Conservation (phyloP, 2,888 invertebrate species). For the Smittia sp. region DNA sequence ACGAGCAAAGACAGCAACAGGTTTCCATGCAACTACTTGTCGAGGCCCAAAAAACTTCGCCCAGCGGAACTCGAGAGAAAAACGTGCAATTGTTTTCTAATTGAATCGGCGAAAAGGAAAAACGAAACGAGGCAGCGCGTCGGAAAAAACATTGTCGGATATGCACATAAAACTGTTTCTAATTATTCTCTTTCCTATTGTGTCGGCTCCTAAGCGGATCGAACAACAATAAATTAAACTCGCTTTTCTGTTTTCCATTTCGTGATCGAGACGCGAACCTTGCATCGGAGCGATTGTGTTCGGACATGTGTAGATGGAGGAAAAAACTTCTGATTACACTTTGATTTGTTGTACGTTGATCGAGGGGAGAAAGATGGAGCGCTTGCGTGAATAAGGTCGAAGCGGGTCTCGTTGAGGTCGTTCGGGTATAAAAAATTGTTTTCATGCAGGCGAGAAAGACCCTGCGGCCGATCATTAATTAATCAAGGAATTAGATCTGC, state of each 20-base stretch:
- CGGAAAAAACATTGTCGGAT: neutral
- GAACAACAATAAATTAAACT: no score
- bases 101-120: no score
- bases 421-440: no score
- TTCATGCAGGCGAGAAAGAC: no score
- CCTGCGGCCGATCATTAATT: neutral
- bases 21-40: no score
- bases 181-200: neutral
- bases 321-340: neutral
- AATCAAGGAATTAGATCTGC: neutral
- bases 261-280: no score
- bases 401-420: neutral
- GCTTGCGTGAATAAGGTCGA: slow-evolving; percentile 5
- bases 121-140: no score
- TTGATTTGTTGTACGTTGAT: neutral
- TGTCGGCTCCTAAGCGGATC: neutral
- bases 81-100: no score
- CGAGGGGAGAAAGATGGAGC: neutral
- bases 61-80: no score
- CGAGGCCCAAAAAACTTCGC: no score
- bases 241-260: no score
- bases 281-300: neutral
- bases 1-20: no score
- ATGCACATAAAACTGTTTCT: neutral
- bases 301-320: neutral